A percentile compares a stretch with the other conserved stretches of the same genome.
These are phyloP conservation scores for Chrysodeixis includens DNA, from an alignment of 2,888 invertebrate species.

Conservation along the genomic window DNA sequence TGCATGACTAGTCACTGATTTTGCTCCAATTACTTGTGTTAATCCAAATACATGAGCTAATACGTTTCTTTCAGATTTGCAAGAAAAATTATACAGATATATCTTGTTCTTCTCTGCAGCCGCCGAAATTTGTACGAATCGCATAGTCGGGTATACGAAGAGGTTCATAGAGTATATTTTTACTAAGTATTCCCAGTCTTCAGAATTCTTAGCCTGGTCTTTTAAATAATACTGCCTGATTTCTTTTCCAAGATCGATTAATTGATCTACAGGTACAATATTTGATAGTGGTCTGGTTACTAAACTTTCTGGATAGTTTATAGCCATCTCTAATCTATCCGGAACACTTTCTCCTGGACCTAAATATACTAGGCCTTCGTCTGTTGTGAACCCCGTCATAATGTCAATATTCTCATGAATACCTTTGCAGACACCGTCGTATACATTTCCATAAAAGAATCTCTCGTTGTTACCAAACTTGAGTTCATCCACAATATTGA, in stretches of 20 bases:
- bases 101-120: slow-evolving; percentile 56
- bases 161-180: slow-evolving; percentile 49
- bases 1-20: slow-evolving; percentile 54
- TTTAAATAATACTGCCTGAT: slow-evolving; percentile 61
- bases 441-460: slow-evolving; percentile 66
- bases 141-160: slow-evolving; percentile 53
- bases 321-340: slow-evolving; percentile 23
- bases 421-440: slow-evolving; percentile 80
- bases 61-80: slow-evolving; percentile 63
- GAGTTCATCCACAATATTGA: slow-evolving; percentile 64
- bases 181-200: slow-evolving; percentile 54
- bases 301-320: slow-evolving; percentile 47
- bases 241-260: slow-evolving; percentile 56
- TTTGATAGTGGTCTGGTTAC: slow-evolving; percentile 47
- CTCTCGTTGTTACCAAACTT: slow-evolving; percentile 64
- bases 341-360: slow-evolving; percentile 17
- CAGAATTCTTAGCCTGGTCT: slow-evolving; percentile 35
- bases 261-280: slow-evolving; percentile 45
- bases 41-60: slow-evolving; percentile 43
- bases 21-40: slow-evolving; percentile 39
- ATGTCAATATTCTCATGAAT: slow-evolving; percentile 89
- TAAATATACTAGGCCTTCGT: slow-evolving; percentile 88
- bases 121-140: slow-evolving; percentile 59
- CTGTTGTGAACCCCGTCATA: slow-evolving; percentile 91
- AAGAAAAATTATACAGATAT: slow-evolving; percentile 65